Base-by-base conservation (phyloP, 1,140 invertebrate genomes). In the Halyomorpha halys region DNA sequence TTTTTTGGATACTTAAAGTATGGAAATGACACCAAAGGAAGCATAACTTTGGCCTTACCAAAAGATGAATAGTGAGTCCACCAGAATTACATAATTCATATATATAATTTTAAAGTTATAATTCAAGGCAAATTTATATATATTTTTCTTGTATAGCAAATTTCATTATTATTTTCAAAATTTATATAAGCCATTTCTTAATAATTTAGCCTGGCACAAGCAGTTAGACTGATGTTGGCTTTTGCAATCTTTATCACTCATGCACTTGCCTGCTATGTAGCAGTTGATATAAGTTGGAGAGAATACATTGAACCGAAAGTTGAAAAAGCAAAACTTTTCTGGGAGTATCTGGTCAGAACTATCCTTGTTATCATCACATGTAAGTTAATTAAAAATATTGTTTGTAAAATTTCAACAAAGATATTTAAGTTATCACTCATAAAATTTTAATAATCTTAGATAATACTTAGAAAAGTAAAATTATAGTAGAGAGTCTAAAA, bases 251-350 rank as follows among this genome's bases (percentile, higher is more conserved):
- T 86, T 74, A 81, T 91, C 27, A 87, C 88, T 0, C 91, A 93
- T 75, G 84, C 84, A 0, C 79, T 96, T 18, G 90, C 93, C 68
- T 86, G 90, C 71, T 97, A 94, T 73, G 91, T 96, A 0, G 89
- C 91, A 1, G 83, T 94, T 65, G 87, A 90, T 67, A 94, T 95
- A 65, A 76, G 86, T 4, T 94, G 91, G 90, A 89, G 87, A 59
- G 80, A 80, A 44, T 83, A 84, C 65, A 65, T 85, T 51, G 70
- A 72, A 62, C 71, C 68, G 25, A 74, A 39, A 65, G 71, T 74
- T 30, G 75, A 72, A 66, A 44, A 68, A 69, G 74, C 70, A 61
- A 75, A 73, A 60, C 47, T 73, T 0, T 71, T 83, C n/a, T 82
- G 77, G 75, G 87, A 91, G 73, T 87, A 84, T 68, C 69, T 81